A percentile compares a stretch with the other conserved stretches of the same genome.
Evolutionary conservation across 37 sponge, comb jelly and placozoan genomes (phyloP).

Genomic region (Cliona cf. orientalis): DNA sequence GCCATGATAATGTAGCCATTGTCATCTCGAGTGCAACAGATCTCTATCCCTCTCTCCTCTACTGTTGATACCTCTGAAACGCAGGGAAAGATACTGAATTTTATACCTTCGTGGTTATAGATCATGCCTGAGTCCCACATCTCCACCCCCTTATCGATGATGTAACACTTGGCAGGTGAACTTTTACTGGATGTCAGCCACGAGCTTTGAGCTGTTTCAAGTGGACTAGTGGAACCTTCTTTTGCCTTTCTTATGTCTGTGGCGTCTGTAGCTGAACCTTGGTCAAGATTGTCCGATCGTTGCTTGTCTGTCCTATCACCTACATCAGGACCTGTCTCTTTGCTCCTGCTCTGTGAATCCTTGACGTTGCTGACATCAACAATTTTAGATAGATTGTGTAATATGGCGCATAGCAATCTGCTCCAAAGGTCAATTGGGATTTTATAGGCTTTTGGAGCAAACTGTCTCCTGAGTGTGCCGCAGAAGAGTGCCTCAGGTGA

Average conservation of each 20-base stretch:
- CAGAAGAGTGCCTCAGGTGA: not conserved
- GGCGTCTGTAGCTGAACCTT: too few relatives aligned
- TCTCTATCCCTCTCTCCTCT: constrained; percentile 79
- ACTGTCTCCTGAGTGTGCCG: constrained; percentile 70
- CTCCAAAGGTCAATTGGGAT: constrained; percentile 79
- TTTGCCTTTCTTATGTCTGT: too few relatives aligned
- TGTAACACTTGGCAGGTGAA: too few relatives aligned
- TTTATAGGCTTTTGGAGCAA: constrained; percentile 56
- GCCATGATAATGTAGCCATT: constrained; percentile 64
- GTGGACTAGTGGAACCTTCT: too few relatives aligned
- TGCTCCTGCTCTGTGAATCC: not conserved
- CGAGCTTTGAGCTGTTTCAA: too few relatives aligned
- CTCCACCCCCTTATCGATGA: constrained; percentile 20
- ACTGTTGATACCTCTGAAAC: constrained; percentile 50
- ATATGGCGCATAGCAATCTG: constrained; percentile 45
- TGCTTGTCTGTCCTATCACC: too few relatives aligned
- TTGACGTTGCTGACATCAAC: constrained; percentile 6
- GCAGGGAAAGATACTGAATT: constrained; percentile 40
- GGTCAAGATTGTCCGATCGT: too few relatives aligned
- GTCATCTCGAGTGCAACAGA: constrained; percentile 39
- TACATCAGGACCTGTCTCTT: too few relatives aligned
- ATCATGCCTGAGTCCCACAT: constrained; percentile 64
- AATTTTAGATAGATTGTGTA: constrained; percentile 27
- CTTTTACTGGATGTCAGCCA: too few relatives aligned
- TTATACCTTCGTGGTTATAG: constrained; percentile 5